Base-by-base conservation (phyloP, 92 coral and sea anemone species). In the Paragorgia papillata region DNA sequence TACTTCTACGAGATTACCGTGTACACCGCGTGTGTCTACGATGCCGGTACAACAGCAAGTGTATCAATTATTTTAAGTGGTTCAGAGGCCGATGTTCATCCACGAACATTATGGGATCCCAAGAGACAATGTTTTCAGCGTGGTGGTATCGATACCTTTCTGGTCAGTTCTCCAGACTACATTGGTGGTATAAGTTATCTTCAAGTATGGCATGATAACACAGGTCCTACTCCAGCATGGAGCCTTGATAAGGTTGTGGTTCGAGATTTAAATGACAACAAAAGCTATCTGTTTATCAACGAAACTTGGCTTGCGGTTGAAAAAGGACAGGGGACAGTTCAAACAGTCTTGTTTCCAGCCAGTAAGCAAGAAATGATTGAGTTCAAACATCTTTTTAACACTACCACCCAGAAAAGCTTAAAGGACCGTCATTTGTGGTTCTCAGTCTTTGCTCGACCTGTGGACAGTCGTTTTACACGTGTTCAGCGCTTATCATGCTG, bases 351-450 rank as follows among this genome's bases (percentile, higher is more conserved):
- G 25, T 74, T 64, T 18, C 75, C 86, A 25, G 97, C 97, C 6
- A 92, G 97, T 9, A 85, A 91, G 22, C 91, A 91, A 54, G 97
- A 93, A 39, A 91, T 91, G 85, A 91, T 91, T 17, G 88, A 94
- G 80, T 93, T 93, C 66, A 90, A 86, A 50, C 91, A 86, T 61
- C 88, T 93, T 29, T 93, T 93, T 62, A 88, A 91, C 80, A 90
- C 97, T 37, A 93, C 97, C 14, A 86, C 88, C 0, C 97, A 93
- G 79, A 86, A 80, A 33, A 93, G 86, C 59, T 85, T 93, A 4
- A 96, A 92, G 19, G 97, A 93, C 66, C 95, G 97, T 18, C 97
- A 93, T 40, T 83, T 93, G 26, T 93, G 97, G 97, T 93, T 93
- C 57, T 93, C 97, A 3, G 84, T 93, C 67, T 89, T 93, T 73